Evolutionary conservation across 1,140 invertebrate species (phyloP).

Genomic region (Popillia japonica): DNA sequence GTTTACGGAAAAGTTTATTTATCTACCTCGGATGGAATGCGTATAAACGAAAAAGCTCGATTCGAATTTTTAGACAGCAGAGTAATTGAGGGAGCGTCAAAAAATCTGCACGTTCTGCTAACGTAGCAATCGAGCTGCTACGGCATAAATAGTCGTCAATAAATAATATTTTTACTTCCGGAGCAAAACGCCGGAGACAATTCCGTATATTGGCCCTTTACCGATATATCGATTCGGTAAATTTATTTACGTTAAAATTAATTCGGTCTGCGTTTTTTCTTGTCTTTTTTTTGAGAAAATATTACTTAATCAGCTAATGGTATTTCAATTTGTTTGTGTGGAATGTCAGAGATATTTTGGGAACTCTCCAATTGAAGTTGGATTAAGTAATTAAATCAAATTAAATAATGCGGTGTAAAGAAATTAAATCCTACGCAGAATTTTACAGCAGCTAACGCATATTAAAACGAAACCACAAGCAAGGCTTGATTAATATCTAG

Average conservation of each 20-base stretch:
- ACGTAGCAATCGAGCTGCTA: not conserved
- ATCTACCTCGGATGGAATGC: not conserved
- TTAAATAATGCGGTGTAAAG: no score
- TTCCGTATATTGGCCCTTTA: not conserved
- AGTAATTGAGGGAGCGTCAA: not conserved
- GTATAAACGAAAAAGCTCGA: not conserved
- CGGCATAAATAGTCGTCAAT: not conserved
- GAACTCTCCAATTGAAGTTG: no score
- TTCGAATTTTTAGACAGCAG: not conserved
- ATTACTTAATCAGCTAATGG: not conserved
- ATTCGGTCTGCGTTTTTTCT: not conserved
- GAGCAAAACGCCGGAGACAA: not conserved
- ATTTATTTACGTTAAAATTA: not conserved
- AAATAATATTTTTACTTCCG: not conserved
- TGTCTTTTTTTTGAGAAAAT: not conserved
- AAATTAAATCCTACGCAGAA: no score
- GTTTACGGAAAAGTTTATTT: not conserved
- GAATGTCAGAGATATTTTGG: no score
- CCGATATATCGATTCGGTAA: not conserved
- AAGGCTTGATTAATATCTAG: constrained; percentile 3
- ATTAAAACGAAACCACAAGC: not conserved
- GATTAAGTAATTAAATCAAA: no score
- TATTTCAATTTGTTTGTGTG: not conserved
- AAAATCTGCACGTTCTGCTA: not conserved
- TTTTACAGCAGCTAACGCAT: not conserved